Base-by-base conservation (phyloP, 2,113 vertebrate genomes). In the Collichthys lucidus region DNA sequence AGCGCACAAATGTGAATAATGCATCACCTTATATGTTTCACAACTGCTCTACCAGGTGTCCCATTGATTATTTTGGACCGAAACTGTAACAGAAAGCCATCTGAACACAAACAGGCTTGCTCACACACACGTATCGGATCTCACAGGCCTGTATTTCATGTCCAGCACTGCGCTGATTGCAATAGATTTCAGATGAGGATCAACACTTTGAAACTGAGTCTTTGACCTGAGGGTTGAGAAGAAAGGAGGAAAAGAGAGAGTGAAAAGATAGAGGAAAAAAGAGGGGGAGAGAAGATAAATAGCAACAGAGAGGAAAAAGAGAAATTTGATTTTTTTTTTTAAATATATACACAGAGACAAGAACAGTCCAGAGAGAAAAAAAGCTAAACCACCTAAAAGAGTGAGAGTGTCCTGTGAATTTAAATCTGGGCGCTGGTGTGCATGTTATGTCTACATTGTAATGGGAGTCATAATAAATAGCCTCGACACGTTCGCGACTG, bases 121-220 rank as follows among this genome's bases (percentile, higher is more conserved):
- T 72, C 59, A 49, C 69, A 70, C 74, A 71, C 73, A 22, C 10
- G 4, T 84, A 91, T 90, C 85, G 47, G 72, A 86, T 93, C 81
- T 75, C 89, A 78, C 50, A 17, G 56, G 78, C 90, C 92, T 89
- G 89, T 87, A 94, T 93, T 94, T 89, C 79, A 77, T 90, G 90
- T 92, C 90, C 90, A 92, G 84, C 59, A 83, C 87, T 92, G 92
- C 92, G 83, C 93, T 95, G 95, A 96, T 96, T 95, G 95, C 94
- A 95, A 95, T 91, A 91, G 90, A 94, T 95, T 95, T 96, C 95
- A 96, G 94, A 95, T 95, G 96, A 96, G 94, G 94, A 96, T 94
- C 26, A 19, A 88, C 93, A 94, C 96, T 97, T 96, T 96, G 96
- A 96, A 97, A 96, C 91, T 60, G 88, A 95, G 92, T 95, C 87